phyloP scores from a whole-genome alignment of 2,797 vertebrate species.

The Psittacula echo region DNA sequence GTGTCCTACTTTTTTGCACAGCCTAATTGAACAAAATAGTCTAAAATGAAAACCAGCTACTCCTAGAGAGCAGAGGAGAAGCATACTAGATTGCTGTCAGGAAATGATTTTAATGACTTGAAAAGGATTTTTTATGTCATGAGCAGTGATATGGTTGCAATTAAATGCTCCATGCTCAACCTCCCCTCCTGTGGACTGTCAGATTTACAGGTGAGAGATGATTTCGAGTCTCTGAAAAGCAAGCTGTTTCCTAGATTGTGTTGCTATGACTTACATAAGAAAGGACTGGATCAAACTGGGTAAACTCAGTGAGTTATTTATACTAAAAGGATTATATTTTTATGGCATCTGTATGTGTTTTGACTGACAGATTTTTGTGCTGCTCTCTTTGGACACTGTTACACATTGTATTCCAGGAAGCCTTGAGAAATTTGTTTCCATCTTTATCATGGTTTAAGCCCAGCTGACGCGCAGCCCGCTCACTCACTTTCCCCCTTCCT shows the following conservation, averaged over 20 bases:
- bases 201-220: not conserved
- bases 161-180: not conserved
- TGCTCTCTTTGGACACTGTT: not conserved
- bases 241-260: not conserved
- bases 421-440: not conserved
- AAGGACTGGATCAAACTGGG: not conserved
- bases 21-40: not conserved
- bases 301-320: not conserved
- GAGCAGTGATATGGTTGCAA: not conserved
- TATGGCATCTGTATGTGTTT: not conserved
- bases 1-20: not conserved
- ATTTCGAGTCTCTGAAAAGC: not conserved
- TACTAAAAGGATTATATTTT: not conserved
- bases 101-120: not conserved
- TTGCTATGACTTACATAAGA: not conserved
- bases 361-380: not conserved
- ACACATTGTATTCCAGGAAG: not conserved
- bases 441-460: not conserved
- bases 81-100: not conserved
- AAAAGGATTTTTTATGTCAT: not conserved
- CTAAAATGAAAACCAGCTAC: constrained; percentile 3
- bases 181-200: not conserved
- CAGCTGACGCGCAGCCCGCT: no score
- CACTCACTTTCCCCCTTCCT: no score
- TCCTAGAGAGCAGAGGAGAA: constrained; percentile 29